Base-by-base conservation (phyloP, 2,113 vertebrate genomes). In the Oriolus oriolus region DNA sequence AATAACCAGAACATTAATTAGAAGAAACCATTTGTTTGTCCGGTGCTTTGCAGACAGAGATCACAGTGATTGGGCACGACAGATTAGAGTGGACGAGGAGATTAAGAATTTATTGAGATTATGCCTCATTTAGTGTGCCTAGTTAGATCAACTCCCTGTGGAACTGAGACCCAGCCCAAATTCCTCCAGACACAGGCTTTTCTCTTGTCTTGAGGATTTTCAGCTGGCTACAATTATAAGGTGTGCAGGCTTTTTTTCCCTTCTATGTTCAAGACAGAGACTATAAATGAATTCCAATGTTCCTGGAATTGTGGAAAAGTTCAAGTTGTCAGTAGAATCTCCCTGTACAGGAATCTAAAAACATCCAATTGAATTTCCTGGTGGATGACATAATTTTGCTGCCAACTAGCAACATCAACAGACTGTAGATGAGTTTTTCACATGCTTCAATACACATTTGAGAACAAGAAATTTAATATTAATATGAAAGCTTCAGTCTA, bases 21-120 rank as follows among this genome's bases (percentile, higher is more conserved):
- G 60, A 35, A 76, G 53, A 84, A 90, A 37, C 8, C 10, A 61
- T 69, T 88, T 93, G 8, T 73, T 81, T 35, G 85, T 42, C 22
- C 44, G 84, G 44, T 56, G 11, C n/a, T 92, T 56, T 84, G 35
- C 90, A 73, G 54, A 45, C n/a, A 64, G 79, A 65, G 68, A 42
- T 56, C 79, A 57, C 52, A 54, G 57, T 50, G 83, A 89, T 84
- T 84, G 37, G 80, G 60, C 1, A 7, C 61, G 88, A 71, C 37
- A 59, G 56, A 92, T 93, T 53, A 80, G 45, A 74, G 6, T 87
- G 88, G 82, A 68, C 0, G 8, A 81, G 68, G 63, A 86, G 73
- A 92, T 93, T 84, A 89, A 73, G 71, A 87, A 78, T 89, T 71
- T 91, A 13, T 30, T 57, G 50, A 91, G 82, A 88, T 88, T 93